Conservation (phyloP, 2,888 invertebrate species). For the Microctonus hyperodae region DNA sequence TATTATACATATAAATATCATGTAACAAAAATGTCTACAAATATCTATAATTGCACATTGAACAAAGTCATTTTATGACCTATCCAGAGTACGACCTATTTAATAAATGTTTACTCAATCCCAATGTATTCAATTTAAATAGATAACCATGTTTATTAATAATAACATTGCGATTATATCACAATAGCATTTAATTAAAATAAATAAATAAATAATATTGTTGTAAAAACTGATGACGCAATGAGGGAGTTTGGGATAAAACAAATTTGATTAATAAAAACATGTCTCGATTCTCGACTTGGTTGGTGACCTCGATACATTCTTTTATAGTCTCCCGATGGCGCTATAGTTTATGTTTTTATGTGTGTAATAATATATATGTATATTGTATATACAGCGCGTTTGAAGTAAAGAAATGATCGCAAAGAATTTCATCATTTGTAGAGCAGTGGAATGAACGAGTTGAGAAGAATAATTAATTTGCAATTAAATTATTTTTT, state of each 20-base stretch:
- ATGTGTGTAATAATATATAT: not conserved
- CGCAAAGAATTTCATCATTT: not conserved
- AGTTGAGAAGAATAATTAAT: not conserved
- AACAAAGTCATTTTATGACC: not conserved
- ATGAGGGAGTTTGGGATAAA: no score
- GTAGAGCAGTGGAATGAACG: not conserved
- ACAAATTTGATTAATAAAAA: no score
- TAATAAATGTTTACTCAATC: not conserved
- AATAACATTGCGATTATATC: no score
- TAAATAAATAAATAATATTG: no score
- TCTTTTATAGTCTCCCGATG: not conserved
- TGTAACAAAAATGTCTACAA: not conserved
- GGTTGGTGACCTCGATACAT: not conserved
- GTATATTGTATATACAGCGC: not conserved
- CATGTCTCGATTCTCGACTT: no score
- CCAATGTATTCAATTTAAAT: not conserved
- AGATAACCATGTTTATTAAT: not conserved
- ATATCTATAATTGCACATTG: not conserved
- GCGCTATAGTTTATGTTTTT: no score
- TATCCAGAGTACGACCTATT: not conserved
- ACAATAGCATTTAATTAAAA: no score
- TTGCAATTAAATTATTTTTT: constrained; percentile 1
- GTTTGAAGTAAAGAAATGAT: not conserved
- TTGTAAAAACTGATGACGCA: no score
- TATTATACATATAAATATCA: not conserved